Conservation (phyloP, 1,140 invertebrate species). For the Brachionus calyciflorus region DNA sequence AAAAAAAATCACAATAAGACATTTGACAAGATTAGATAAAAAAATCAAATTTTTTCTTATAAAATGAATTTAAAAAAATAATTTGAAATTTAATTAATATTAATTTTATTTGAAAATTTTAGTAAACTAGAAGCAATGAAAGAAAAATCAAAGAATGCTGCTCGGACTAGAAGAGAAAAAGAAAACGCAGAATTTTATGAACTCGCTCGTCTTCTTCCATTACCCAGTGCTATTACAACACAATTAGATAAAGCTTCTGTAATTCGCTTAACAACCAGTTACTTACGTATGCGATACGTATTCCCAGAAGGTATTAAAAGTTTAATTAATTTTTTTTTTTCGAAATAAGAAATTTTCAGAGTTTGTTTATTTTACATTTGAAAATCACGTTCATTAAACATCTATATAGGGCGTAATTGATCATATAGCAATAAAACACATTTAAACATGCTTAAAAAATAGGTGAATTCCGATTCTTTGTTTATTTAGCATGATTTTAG, state of each 20-base stretch:
- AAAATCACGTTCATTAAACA: slow-evolving; percentile 15
- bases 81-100: background rate
- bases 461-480: slow-evolving; percentile 16
- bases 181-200: slow-evolving; percentile 99
- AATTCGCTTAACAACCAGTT: slow-evolving; percentile 93
- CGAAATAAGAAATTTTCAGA: background rate
- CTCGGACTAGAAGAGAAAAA: slow-evolving; percentile 85
- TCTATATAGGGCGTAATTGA: background rate
- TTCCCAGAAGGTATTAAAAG: slow-evolving; percentile 57
- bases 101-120: slow-evolving; percentile 1
- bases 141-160: slow-evolving; percentile 87
- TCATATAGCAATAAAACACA: background rate
- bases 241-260: slow-evolving; percentile 98
- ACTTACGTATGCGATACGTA: slow-evolving; percentile 73
- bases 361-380: background rate
- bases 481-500: slow-evolving; percentile 23
- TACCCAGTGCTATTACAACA: slow-evolving; percentile 90
- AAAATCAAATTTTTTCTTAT: background rate
- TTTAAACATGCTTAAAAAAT: slow-evolving; percentile 22
- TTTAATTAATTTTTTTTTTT: background rate
- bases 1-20: background rate
- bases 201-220: slow-evolving; percentile 90
- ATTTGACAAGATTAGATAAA: slow-evolving; percentile 47
- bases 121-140: slow-evolving; percentile 52
- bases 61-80: background rate